Evolutionary conservation across 2,797 vertebrate genomes (phyloP).

Genomic region (Trematomus bernacchii): DNA sequence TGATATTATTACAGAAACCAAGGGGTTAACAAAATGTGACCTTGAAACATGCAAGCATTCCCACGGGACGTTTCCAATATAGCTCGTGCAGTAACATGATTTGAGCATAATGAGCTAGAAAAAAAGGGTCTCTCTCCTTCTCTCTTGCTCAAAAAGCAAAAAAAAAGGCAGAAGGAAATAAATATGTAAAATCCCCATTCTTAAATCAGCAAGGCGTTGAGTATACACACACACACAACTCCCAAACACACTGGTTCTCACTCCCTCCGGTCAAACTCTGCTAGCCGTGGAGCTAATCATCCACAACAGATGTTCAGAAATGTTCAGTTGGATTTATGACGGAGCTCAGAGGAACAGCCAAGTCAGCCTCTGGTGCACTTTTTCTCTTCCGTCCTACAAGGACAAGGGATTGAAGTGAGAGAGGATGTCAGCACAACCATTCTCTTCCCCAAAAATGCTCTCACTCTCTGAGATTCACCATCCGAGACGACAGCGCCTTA

Average conservation of each 20-base stretch:
- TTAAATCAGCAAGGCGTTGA: constrained; percentile 68
- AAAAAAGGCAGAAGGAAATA: constrained; percentile 25
- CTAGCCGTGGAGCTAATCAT: constrained; percentile 85
- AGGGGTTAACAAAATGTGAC: constrained; percentile 58
- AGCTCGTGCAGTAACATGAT: constrained; percentile 36
- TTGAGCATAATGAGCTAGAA: constrained; percentile 52
- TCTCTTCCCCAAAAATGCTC: constrained; percentile 66
- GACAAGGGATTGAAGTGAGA: constrained; percentile 79
- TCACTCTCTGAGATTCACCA: constrained; percentile 66
- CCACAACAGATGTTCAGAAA: constrained; percentile 87
- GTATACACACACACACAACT: constrained; percentile 29
- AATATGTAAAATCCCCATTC: constrained; percentile 71
- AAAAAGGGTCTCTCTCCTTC: constrained; percentile 29
- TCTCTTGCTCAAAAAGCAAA: constrained; percentile 19
- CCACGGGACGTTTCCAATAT: constrained; percentile 35
- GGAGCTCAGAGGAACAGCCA: constrained; percentile 84
- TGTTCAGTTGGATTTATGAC: constrained; percentile 85
- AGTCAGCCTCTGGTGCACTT: constrained; percentile 84
- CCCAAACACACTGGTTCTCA: constrained; percentile 61
- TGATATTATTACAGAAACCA: constrained; percentile 29
- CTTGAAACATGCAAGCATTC: constrained; percentile 54
- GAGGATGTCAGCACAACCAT: constrained; percentile 79
- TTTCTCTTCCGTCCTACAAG: constrained; percentile 80
- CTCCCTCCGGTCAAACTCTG: constrained; percentile 81
- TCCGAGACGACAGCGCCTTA: constrained; percentile 71